Evolutionary conservation across 2,113 vertebrate genomes (phyloP), one percentile per base, ranked within the genome.

Genomic region (Amia ocellicauda): DNA sequence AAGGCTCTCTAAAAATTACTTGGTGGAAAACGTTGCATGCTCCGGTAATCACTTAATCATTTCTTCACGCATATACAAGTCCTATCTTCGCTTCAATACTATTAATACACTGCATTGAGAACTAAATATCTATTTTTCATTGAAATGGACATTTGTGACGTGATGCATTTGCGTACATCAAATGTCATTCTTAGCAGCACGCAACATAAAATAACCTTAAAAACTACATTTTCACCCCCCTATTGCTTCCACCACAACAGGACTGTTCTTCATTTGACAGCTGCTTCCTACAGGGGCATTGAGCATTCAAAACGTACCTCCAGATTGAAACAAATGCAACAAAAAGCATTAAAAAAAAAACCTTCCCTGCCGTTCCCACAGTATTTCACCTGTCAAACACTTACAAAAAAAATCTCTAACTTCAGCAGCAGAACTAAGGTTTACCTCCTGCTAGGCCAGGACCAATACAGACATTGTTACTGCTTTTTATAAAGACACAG

Each of bases 371-470:
- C 41, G 55, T 71, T 91, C 89, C 87, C 87, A 90, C 88, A 88
- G 81, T 90, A 89, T 86, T 88, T 90, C 87, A 89, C 87, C 87
- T 89, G 86, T 88, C 88, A 88, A 82, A 80, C 58, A 68, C 76
- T 81, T 74, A 80, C 78, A 80, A 79, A 80, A 78, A 78, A 75
- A 59, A 68, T 4, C 70, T 74, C 73, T 77, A 76, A 58, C 73
- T 78, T 74, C 77, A 78, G 72, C 60, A 78, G 70, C 75, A 75
- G 71, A 67, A 75, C 73, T 65, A 69, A 54, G 62, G 74, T 71
- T 69, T 78, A 84, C 83, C 83, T 86, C 84, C 80, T 82, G 85
- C 83, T 83, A 85, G 79, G 81, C 78, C 64, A 40, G 27, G 72
- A 64, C 70, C 69, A 69, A 73, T 76, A 75, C 57, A 52, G 71